phyloP scores from a whole-genome alignment of 2,888 invertebrate genomes.

The Brachycybe producta region DNA sequence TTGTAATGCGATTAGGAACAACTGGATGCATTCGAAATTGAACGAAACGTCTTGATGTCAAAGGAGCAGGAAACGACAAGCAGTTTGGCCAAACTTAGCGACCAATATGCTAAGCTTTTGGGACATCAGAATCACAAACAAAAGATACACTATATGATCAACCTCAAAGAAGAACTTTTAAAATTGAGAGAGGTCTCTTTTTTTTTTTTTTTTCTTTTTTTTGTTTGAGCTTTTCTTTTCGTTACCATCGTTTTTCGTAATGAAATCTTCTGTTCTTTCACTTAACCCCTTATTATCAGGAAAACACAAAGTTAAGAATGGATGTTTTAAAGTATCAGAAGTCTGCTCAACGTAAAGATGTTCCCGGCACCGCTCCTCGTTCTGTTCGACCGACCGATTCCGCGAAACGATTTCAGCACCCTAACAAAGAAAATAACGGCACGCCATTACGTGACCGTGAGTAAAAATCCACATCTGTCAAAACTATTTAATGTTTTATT shows the following conservation, averaged over 20 bases:
- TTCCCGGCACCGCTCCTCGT: slow-evolving; percentile 22
- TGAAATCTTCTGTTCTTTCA: slow-evolving; percentile 7
- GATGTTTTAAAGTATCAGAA: slow-evolving; percentile 26
- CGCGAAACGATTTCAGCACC: slow-evolving; percentile 26
- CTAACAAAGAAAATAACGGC: slow-evolving; percentile 20
- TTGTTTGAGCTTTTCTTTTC: not conserved
- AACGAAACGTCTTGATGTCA: slow-evolving; percentile 9
- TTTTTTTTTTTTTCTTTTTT: not conserved
- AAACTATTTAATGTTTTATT: no score
- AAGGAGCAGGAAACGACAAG: not conserved
- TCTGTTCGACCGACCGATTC: slow-evolving; percentile 26
- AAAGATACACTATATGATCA: slow-evolving; percentile 44
- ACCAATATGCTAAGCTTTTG: slow-evolving; percentile 46
- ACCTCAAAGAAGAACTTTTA: slow-evolving; percentile 33
- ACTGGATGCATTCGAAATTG: slow-evolving; percentile 37
- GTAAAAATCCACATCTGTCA: no score
- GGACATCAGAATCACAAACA: slow-evolving; percentile 53
- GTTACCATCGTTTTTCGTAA: not conserved
- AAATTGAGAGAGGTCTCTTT: slow-evolving; percentile 27
- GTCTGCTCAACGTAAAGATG: slow-evolving; percentile 26
- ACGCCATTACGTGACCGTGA: not conserved
- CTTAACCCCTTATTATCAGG: slow-evolving; percentile 25
- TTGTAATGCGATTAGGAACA: slow-evolving; percentile 32
- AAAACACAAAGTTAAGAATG: slow-evolving; percentile 25
- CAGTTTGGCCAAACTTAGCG: slow-evolving; percentile 34